A percentile compares a stretch with the other conserved stretches of the same genome.
Conservation (phyloP, 1,140 invertebrate species). For the Pachyrhynchus sulphureomaculatus region DNA sequence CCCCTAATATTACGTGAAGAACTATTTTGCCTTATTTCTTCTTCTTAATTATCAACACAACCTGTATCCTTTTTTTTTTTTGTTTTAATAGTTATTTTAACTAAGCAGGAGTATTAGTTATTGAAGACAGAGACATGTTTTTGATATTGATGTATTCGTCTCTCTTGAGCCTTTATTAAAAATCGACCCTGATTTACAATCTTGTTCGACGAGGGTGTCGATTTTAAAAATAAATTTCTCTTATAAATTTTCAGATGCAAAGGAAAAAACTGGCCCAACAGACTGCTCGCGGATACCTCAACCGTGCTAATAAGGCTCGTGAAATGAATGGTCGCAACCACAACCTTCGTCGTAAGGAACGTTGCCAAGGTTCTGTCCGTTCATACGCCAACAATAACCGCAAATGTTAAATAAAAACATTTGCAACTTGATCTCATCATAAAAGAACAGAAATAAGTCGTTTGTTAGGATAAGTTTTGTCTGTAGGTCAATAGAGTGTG, state of each 20-base stretch:
- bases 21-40: too few relatives aligned
- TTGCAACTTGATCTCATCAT: neutral
- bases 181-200: too few relatives aligned
- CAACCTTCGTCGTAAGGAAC: conserved; percentile 63
- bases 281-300: conserved; percentile 60
- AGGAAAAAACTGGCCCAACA: conserved; percentile 57
- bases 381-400: conserved; percentile 73
- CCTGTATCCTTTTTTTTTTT: too few relatives aligned
- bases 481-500: neutral
- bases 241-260: conserved; percentile 51
- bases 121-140: too few relatives aligned
- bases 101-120: too few relatives aligned
- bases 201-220: too few relatives aligned
- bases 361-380: conserved; percentile 59
- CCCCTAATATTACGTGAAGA: too few relatives aligned
- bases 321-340: conserved; percentile 64
- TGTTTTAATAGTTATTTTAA: too few relatives aligned
- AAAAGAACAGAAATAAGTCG: neutral
- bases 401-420: conserved; percentile 61
- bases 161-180: too few relatives aligned
- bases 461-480: neutral
- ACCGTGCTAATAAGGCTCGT: conserved; percentile 66
- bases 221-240: too few relatives aligned
- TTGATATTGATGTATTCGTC: too few relatives aligned
- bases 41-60: too few relatives aligned